Evolutionary conservation across 2,113 vertebrate species (phyloP), one percentile per base, ranked within the genome.

Genomic region (Anthoscopus minutus): DNA sequence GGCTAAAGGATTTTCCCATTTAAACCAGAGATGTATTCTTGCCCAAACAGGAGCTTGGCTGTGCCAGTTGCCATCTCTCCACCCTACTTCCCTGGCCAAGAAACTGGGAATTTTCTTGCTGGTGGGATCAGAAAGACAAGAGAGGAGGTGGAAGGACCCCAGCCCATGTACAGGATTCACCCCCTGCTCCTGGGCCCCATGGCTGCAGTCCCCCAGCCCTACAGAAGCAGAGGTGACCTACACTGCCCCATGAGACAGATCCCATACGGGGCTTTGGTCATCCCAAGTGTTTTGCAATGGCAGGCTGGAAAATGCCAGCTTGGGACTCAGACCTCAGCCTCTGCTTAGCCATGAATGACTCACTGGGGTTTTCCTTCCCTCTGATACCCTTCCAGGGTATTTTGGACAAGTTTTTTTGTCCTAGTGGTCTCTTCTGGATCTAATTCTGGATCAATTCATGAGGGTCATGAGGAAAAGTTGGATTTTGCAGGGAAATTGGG

Each of bases 261-360:
- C 28, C 1, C 0, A 7, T 2, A 4, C 0, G 0, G 30, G 9
- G 6, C 48, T 72, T 44, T 1, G 6, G 25, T 12, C 45, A 74
- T 11, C 47, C 11, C 0, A 20, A 61, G 42, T 13, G 10, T 35
- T 78, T 91, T 25, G 15, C 60, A 84, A 6, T 9, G 23, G 3
- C 10, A 20, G 64, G 38, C 14, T 69, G 22, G 20, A 69, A 80
- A 92, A 71, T 18, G 17, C 35, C 70, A 74, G 38, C 15, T 16
- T 9, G 44, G 57, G 7, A 35, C 66, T 76, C 66, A 54, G 56
- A 21, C 12, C 42, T 77, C 65, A 67, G 48, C 70, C 58, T 85
- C 48, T 44, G 19, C 57, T 44, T 3, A 28, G 23, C 24, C 24
- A 82, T 11, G 13, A 65, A 60, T 1, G 4, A 37, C n/a, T 57